Base-by-base conservation (phyloP, 2,113 vertebrate genomes). In the Strigops habroptila region DNA sequence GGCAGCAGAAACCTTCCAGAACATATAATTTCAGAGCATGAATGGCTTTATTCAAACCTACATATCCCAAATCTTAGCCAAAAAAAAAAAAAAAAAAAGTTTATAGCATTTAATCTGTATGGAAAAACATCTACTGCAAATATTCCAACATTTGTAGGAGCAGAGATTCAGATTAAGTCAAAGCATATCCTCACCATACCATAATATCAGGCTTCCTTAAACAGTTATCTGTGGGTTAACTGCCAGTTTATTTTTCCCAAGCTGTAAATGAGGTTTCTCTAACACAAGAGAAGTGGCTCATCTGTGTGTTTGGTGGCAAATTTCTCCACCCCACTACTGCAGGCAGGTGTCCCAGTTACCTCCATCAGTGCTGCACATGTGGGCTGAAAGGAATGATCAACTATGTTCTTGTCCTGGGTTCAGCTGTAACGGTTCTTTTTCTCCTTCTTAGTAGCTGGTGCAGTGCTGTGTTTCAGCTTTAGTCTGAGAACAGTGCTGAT, bases 241-340 rank as follows among this genome's bases (percentile, higher is more conserved):
- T 48, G 51, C 24, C 28, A 35, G 25, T 60, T 63, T 19, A 16
- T n/a, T 67, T 37, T 89, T 53, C 31, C 28, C 43, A 19, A 15
- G 51, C 37, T 87, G 27, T 70, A 55, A 69, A 75, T 31, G 18
- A 64, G 7, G 13, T 48, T 74, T 86, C 49, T 84, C 37, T 52
- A 27, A 70, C 12, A 77, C 21, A 16, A 55, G 24, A 3, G n/a
- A 52, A 75, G 53, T 35, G 62, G 33, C 11, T 86, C 3, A 1
- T 30, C 27, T 75, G 28, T 17, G 18, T 23, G 28, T 49, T 44
- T 87, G 65, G 28, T 3, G 2, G 33, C 7, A 59, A 67, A 70
- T 9, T 37, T 30, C 62, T 70, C 1, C 0, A n/a, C 33, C 70
- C 7, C 0, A 0, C 33, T 65, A 22, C 52, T 63, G 27, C n/a